These are phyloP conservation scores for Theristicus caerulescens DNA, from an alignment of 2,113 vertebrate species.

Conservation along the genomic window DNA sequence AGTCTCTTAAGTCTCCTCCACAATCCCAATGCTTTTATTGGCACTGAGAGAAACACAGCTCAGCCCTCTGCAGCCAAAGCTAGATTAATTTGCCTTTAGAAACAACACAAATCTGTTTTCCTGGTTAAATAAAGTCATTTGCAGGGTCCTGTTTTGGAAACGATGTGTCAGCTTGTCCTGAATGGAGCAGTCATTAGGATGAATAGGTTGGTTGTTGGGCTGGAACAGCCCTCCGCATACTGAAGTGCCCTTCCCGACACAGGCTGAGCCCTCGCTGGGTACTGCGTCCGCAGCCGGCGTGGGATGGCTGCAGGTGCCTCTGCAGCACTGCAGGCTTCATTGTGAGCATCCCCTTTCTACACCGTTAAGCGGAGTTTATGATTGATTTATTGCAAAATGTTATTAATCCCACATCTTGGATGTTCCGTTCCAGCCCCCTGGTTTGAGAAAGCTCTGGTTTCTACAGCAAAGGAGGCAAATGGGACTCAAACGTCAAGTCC, in stretches of 20 bases:
- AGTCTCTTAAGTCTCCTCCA: slow-evolving; percentile 13
- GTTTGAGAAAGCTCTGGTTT: neutral
- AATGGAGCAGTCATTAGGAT: slow-evolving; percentile 35
- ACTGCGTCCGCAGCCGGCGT: neutral
- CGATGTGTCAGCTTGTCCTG: neutral
- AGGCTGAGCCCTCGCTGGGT: neutral
- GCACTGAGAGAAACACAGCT: neutral
- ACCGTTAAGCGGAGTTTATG: rapidly evolving
- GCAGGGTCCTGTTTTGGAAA: slow-evolving; percentile 14
- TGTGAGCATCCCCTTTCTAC: neutral
- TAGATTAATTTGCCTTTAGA: neutral
- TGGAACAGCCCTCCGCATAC: neutral
- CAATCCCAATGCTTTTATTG: neutral
- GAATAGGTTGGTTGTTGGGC: slow-evolving; percentile 20
- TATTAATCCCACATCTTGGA: neutral
- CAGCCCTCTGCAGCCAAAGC: slow-evolving; percentile 1
- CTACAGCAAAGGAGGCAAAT: neutral
- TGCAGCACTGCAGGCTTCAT: neutral
- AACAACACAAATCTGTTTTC: slow-evolving; percentile 51
- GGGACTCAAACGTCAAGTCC: rapidly evolving
- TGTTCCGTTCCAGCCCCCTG: rapidly evolving
- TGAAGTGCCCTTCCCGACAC: neutral
- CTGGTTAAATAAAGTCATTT: slow-evolving; percentile 36
- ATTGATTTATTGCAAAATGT: neutral
- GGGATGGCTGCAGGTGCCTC: slow-evolving; percentile 25